A percentile compares a stretch with the other conserved stretches of the same genome.
Conservation (phyloP, 2,888 invertebrate species). For the Hydrotaea diabolus region DNA sequence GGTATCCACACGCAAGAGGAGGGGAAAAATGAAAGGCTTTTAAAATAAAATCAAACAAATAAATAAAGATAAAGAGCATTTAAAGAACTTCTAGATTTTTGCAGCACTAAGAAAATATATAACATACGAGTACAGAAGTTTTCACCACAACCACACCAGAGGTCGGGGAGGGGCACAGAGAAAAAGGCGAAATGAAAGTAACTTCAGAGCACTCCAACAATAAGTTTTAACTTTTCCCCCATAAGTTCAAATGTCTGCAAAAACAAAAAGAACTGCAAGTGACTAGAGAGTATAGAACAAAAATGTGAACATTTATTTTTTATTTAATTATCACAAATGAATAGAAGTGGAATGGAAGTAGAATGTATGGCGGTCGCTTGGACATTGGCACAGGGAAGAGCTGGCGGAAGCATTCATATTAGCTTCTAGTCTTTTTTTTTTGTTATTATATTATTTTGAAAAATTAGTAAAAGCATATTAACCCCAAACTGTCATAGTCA, state of each 20-base stretch:
- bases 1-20: background rate
- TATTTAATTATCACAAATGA: background rate
- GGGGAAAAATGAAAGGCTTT: constrained; percentile 15
- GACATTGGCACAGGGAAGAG: background rate
- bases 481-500: constrained; percentile 6
- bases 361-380: background rate
- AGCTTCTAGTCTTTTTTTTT: background rate
- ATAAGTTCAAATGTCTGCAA: background rate
- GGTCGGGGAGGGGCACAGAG: background rate
- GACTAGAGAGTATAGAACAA: background rate
- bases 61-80: background rate
- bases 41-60: background rate
- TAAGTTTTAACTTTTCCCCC: background rate
- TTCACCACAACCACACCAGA: background rate
- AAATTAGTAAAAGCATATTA: background rate
- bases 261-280: background rate
- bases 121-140: background rate
- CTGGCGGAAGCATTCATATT: background rate
- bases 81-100: background rate
- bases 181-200: background rate
- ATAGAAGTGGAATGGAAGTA: background rate
- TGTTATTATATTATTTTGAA: background rate
- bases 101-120: background rate
- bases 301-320: background rate
- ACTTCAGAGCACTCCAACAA: background rate